A percentile compares a stretch with the other conserved stretches of the same genome.
phyloP scores from a whole-genome alignment of 2,888 invertebrate species.

The Mellilla xanthometata region DNA sequence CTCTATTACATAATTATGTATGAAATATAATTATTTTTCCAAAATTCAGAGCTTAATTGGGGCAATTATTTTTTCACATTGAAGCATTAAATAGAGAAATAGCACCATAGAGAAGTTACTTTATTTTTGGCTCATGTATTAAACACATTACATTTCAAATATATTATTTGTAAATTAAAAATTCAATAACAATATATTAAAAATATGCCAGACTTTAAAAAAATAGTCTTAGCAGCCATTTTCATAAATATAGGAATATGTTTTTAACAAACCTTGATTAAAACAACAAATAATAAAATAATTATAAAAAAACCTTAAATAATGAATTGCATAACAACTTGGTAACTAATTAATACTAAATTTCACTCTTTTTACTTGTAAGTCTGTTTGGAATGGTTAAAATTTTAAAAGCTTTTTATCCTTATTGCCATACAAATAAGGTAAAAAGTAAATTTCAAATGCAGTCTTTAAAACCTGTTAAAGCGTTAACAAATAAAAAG shows the following conservation, averaged over 20 bases:
- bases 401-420: conserved; percentile 9
- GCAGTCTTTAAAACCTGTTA: conserved; percentile 17
- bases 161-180: too few species aligned
- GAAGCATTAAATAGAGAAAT: conserved; percentile 28
- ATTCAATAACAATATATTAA: too few species aligned
- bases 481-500: conserved; percentile 16
- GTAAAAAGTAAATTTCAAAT: conserved; percentile 10
- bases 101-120: conserved; percentile 20
- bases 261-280: conserved; percentile 24
- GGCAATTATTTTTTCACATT: conserved; percentile 11
- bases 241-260: conserved; percentile 25
- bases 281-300: conserved; percentile 21
- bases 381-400: conserved; percentile 36
- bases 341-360: conserved; percentile 60
- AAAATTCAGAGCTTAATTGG: too few species aligned
- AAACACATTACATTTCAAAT: too few species aligned
- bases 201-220: too few species aligned
- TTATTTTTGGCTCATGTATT: too few species aligned
- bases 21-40: too few species aligned
- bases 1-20: neutral
- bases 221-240: conserved; percentile 29
- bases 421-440: conserved; percentile 4
- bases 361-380: conserved; percentile 43
- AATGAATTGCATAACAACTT: conserved; percentile 34
- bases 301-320: conserved; percentile 32